Evolutionary conservation across 2,113 vertebrate genomes (phyloP), one percentile per base, ranked within the genome.

Genomic region (Cryptomyrus ogoouensis): DNA sequence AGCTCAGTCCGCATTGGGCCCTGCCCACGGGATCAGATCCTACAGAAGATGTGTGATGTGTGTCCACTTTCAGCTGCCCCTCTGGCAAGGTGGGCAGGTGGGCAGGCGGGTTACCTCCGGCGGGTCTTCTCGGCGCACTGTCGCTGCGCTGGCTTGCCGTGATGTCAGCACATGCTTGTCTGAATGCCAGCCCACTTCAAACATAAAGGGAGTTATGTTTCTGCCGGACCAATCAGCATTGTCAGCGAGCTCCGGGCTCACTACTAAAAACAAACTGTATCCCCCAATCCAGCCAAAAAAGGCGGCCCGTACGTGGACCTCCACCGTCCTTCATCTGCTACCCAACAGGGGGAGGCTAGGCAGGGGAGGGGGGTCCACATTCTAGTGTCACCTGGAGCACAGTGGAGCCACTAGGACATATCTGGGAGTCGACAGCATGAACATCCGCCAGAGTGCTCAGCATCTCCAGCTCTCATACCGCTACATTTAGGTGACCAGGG

Each of bases 201-300:
- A 94, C 93, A 93, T 90, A 83, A 77, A 93, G 93, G 92, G 91
- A 92, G 92, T 91, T 88, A 89, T 46, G 91, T 93, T 94, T 95
- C 93, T 91, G 92, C 90, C 10, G 1, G 56, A 35, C 21, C 89
- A 90, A 88, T 90, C 66, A 52, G 90, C 92, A 93, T 91, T 92
- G 94, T 94, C 92, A 90, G 88, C 88, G 62, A 90, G 35, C 87
- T 90, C 52, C 88, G 35, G 50, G 3, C 91, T 92, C 93, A 91
- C 92, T 92, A 92, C 92, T 89, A 90, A 94, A 94, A 93, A 92
- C 92, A 92, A 94, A 88, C 31, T 15, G 17, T 88, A 58, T 90
- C 19, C 80, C 62, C 21, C 27, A 5, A 53, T 58, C 88, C 39
- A 83, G n/a, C 83, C 21, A 15, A 50, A 89, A 93, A 12, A 74